Evolutionary conservation across 1,140 invertebrate species (phyloP).

Genomic region (Lanistes nyassanus): DNA sequence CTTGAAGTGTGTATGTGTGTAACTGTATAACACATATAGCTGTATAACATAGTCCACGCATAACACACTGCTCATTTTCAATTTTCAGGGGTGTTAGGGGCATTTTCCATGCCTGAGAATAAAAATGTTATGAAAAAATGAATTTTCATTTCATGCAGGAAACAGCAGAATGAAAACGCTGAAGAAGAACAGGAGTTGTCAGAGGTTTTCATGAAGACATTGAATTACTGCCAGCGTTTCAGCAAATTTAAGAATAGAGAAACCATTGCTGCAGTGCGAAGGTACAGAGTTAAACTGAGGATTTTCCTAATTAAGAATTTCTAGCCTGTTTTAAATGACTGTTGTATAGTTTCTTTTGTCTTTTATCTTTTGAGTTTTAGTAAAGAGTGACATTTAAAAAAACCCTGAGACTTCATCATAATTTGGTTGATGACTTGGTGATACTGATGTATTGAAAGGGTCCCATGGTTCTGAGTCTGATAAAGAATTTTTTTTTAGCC

Average conservation of each 20-base stretch:
- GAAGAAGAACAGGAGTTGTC: slow-evolving; percentile 99
- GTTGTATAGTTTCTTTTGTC: not conserved
- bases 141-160: slow-evolving; percentile 69
- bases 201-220: slow-evolving; percentile 98
- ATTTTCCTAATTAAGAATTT: not conserved
- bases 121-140: not conserved
- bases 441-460: too few relatives aligned
- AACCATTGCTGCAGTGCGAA: slow-evolving; percentile 92
- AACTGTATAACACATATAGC: too few relatives aligned
- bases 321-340: not conserved
- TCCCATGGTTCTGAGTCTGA: too few relatives aligned
- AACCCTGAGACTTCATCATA: too few relatives aligned
- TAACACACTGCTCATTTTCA: not conserved
- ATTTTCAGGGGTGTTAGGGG: not conserved
- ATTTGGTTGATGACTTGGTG: too few relatives aligned
- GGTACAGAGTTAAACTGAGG: slow-evolving; percentile 71
- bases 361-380: not conserved
- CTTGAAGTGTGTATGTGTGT: not conserved
- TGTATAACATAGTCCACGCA: not conserved
- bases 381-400: too few relatives aligned
- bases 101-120: not conserved
- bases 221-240: slow-evolving; percentile 96
- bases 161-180: slow-evolving; percentile 96
- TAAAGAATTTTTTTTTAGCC: too few relatives aligned
- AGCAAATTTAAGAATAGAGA: slow-evolving; percentile 97